Conservation (phyloP, 2,888 invertebrate species). For the Drosophila koepferae region DNA sequence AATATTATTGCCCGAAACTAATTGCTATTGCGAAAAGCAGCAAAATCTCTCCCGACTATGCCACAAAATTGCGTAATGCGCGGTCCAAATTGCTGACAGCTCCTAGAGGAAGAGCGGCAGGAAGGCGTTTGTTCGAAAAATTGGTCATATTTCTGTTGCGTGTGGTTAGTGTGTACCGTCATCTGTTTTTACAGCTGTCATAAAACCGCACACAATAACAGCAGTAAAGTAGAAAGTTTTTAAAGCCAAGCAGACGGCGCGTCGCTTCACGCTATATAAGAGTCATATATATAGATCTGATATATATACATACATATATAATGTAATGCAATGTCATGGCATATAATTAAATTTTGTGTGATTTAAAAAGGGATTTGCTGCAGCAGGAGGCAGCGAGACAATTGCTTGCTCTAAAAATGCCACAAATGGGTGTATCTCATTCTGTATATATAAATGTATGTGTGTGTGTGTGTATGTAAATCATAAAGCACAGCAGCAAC, state of each 20-base stretch:
- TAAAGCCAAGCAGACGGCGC: slow-evolving; percentile 45
- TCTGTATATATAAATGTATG: slow-evolving; percentile 50
- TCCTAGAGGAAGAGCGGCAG: background rate
- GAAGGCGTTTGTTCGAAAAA: slow-evolving; percentile 1
- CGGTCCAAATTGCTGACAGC: slow-evolving; percentile 21
- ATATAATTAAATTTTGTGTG: slow-evolving; percentile 76
- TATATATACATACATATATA: slow-evolving; percentile 36
- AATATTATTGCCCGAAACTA: slow-evolving; percentile 50
- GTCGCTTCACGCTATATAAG: slow-evolving; percentile 3
- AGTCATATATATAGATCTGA: slow-evolving; percentile 1
- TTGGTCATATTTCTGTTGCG: slow-evolving; percentile 34
- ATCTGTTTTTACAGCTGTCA: slow-evolving; percentile 76
- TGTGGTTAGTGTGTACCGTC: slow-evolving; percentile 40
- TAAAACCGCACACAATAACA: slow-evolving; percentile 63
- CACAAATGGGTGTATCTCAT: slow-evolving; percentile 59
- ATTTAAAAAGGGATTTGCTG: slow-evolving; percentile 67
- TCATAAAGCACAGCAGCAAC: slow-evolving; percentile 60
- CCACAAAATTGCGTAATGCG: slow-evolving; percentile 35
- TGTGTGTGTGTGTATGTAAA: slow-evolving; percentile 46
- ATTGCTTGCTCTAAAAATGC: slow-evolving; percentile 78
- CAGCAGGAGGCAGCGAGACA: slow-evolving; percentile 52
- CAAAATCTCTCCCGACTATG: slow-evolving; percentile 22
- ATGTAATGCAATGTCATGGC: slow-evolving; percentile 63
- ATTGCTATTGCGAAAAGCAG: slow-evolving; percentile 42
- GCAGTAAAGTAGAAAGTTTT: slow-evolving; percentile 54